These are phyloP conservation scores for Acronicta psi DNA, from an alignment of 2,888 invertebrate genomes.

Conservation along the genomic window DNA sequence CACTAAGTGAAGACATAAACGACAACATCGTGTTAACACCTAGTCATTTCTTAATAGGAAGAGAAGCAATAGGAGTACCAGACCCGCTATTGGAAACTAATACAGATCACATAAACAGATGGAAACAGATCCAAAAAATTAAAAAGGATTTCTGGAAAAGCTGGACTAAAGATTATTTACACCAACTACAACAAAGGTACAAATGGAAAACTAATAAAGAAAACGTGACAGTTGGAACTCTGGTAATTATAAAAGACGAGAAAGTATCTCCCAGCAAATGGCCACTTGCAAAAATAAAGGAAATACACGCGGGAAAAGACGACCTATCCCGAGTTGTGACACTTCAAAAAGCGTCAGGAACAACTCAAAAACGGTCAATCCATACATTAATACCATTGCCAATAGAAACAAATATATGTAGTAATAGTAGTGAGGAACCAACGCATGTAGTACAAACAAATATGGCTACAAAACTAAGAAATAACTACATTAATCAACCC, in stretches of 20 bases:
- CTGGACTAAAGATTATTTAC: not conserved
- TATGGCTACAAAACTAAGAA: not conserved
- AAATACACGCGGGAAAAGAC: not conserved
- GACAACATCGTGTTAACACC: conserved; percentile 9
- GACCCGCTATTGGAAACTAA: conserved; percentile 7
- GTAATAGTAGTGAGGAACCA: not conserved
- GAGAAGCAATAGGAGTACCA: conserved; percentile 8
- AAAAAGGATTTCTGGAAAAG: conserved; percentile 1
- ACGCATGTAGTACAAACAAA: not conserved
- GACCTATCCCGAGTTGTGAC: not conserved
- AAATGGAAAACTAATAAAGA: no score
- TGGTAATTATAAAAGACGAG: not conserved
- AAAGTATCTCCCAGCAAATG: not conserved
- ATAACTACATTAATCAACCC: not conserved
- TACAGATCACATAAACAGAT: conserved; percentile 9
- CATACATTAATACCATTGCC: conserved; percentile 3
- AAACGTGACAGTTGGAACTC: no score
- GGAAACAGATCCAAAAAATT: conserved; percentile 12
- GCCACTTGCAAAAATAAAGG: not conserved
- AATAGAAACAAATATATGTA: not conserved
- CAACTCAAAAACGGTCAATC: not conserved
- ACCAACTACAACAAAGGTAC: no score
- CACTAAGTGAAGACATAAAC: conserved; percentile 11
- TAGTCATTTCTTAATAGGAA: conserved; percentile 9
- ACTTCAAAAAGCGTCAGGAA: conserved; percentile 1